A percentile compares a stretch with the other conserved stretches of the same genome.
Evolutionary conservation across 2,113 vertebrate species (phyloP).

Genomic region (Pogonocichla stellata): DNA sequence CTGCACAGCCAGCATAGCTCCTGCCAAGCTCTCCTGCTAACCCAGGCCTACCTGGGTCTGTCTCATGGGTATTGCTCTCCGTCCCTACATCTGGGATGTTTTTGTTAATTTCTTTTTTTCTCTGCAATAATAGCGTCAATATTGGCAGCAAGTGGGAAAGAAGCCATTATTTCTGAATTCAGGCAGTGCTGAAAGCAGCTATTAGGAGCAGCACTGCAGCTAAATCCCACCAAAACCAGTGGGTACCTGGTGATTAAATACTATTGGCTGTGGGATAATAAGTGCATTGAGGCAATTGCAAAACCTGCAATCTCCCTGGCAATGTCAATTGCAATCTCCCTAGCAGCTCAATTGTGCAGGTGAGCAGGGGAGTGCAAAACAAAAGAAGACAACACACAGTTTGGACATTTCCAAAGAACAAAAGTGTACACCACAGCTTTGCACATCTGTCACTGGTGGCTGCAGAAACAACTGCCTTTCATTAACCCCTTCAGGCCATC

Average conservation of each 20-base stretch:
- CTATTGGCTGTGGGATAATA: neutral
- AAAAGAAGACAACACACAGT: neutral
- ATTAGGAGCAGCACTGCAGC: neutral
- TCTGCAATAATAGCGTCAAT: neutral
- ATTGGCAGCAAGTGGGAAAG: neutral
- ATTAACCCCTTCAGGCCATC: neutral
- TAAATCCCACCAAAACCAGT: neutral
- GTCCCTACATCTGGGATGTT: neutral
- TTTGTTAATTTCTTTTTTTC: neutral
- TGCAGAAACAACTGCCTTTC: neutral
- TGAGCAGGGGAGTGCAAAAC: neutral
- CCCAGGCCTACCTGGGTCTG: neutral
- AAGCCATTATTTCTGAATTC: neutral
- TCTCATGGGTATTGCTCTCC: rapidly evolving
- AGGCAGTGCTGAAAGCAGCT: neutral
- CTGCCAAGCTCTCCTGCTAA: neutral
- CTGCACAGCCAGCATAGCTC: neutral
- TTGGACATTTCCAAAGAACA: neutral
- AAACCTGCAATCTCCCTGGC: neutral
- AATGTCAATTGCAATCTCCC: neutral
- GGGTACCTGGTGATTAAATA: neutral
- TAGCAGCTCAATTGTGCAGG: neutral
- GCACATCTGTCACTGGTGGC: neutral
- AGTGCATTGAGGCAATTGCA: neutral
- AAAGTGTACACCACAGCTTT: neutral